Conservation (phyloP, 35 echinoderm and acorn worm species). For the Ophioderma brevispina region DNA sequence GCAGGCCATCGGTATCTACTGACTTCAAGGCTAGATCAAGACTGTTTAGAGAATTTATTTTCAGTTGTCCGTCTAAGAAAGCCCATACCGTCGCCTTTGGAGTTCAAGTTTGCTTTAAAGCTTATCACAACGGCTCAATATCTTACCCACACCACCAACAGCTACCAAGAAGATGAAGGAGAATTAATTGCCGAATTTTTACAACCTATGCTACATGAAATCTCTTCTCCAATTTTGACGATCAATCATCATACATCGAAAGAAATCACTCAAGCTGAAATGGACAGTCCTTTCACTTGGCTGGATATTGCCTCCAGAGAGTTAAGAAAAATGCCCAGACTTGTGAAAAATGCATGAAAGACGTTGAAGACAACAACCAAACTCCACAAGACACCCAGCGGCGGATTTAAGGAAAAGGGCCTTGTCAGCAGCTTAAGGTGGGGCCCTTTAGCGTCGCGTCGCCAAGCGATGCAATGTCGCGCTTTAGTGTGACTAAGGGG, state of each 20-base stretch:
- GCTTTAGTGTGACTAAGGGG: too few relatives aligned
- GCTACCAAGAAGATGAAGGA: conserved; percentile 58
- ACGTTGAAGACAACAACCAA: not conserved
- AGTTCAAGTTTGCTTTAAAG: conserved; percentile 63
- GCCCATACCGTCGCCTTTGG: conserved; percentile 58
- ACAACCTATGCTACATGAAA: conserved; percentile 7
- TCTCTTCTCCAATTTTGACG: not conserved
- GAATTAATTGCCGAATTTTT: conserved; percentile 64
- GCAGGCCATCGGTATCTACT: conserved; percentile 59
- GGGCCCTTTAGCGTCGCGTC: too few relatives aligned
- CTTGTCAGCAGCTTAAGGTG: too few relatives aligned
- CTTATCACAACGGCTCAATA: conserved; percentile 29
- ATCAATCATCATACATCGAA: too few relatives aligned
- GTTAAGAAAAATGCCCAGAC: not conserved
- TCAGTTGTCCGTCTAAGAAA: conserved; percentile 52
- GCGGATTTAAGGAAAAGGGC: too few relatives aligned
- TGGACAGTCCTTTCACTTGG: conserved; percentile 36
- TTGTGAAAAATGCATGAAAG: not conserved
- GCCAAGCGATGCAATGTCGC: too few relatives aligned
- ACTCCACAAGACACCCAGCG: not conserved
- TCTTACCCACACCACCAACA: conserved; percentile 14
- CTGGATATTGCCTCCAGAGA: conserved; percentile 37
- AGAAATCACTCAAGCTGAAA: conserved; percentile 30
- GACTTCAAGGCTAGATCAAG: conserved; percentile 50
- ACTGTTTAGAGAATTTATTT: conserved; percentile 75